Evolutionary conservation across 2,888 invertebrate genomes (phyloP), one percentile per base, ranked within the genome.

Genomic region (Nephrocerus scutellatus): DNA sequence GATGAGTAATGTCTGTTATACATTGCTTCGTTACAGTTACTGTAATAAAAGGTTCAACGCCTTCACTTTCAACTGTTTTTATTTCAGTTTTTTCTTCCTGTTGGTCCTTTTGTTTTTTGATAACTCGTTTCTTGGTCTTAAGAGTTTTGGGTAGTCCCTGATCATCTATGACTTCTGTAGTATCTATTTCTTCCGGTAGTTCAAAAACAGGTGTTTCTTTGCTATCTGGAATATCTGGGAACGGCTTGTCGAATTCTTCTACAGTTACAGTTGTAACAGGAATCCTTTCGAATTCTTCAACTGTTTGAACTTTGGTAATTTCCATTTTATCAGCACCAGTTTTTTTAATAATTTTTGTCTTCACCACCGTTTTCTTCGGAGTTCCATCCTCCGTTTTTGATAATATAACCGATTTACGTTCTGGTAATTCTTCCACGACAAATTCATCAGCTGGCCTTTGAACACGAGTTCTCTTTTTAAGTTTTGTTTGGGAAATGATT

Each of bases 261-360:
- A 61, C 55, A 7, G 58, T 54, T 3, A 61, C 54, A 3, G 62
- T 68, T 2, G 65, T 70, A 36, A 66, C 53, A 0, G 73, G 72
- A 31, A 46, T 21, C 39, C 68, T 65, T 29, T 66, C 70, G 51
- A 68, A 71, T 54, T 71, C 68, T 51, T 70, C 53, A 42, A 70
- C 48, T 41, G 57, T 58, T 38, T 64, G 58, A 21, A 70, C 64
- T 51, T 68, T 67, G 2, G 67, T 68, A 1, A 65, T 58, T 52
- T 70, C 63, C 56, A 67, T 62, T 44, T 70, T 62, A 2, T 53
- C 50, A 0, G 66, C 70, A 29, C 63, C 53, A 3, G 64, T 57
- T 49, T 72, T 72, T 46, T 70, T 72, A n/a, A 74, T 72, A 3
- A 68, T 56, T 39, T 68, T 66, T 10, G 70, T 72, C 43, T 63